phyloP scores from a whole-genome alignment of 2,113 vertebrate species.

The Prochilodus magdalenae region DNA sequence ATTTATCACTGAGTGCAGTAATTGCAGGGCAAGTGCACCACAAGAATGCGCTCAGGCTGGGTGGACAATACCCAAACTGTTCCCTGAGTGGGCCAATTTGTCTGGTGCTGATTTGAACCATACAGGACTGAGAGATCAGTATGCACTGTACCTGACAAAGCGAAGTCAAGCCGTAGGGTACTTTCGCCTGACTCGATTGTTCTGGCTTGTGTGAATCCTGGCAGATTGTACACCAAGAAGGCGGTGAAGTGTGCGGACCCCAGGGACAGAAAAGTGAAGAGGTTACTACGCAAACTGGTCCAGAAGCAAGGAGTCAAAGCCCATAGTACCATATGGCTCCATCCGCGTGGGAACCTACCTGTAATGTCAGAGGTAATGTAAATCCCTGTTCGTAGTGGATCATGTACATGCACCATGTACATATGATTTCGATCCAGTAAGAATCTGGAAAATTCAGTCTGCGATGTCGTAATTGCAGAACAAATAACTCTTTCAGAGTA shows the following conservation, averaged over 20 bases:
- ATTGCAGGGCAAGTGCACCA: constrained; percentile 70
- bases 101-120: constrained; percentile 21
- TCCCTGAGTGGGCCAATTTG: constrained; percentile 6
- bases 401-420: no score
- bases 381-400: background rate
- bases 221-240: constrained; percentile 82
- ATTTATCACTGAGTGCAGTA: constrained; percentile 67
- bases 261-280: constrained; percentile 78
- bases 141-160: background rate
- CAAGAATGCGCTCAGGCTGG: constrained; percentile 47
- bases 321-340: constrained; percentile 73
- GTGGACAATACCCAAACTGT: constrained; percentile 37
- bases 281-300: constrained; percentile 77
- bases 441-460: background rate
- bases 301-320: constrained; percentile 71
- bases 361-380: constrained; percentile 78
- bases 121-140: constrained; percentile 33
- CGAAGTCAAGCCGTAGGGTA: background rate
- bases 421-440: background rate
- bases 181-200: constrained; percentile 21
- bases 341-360: constrained; percentile 76
- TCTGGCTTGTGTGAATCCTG: constrained; percentile 44
- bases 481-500: background rate
- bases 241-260: constrained; percentile 82
- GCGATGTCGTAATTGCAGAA: no score